These are phyloP conservation scores for Branchinecta lindahli DNA, from an alignment of 1,140 invertebrate genomes.

Conservation along the genomic window DNA sequence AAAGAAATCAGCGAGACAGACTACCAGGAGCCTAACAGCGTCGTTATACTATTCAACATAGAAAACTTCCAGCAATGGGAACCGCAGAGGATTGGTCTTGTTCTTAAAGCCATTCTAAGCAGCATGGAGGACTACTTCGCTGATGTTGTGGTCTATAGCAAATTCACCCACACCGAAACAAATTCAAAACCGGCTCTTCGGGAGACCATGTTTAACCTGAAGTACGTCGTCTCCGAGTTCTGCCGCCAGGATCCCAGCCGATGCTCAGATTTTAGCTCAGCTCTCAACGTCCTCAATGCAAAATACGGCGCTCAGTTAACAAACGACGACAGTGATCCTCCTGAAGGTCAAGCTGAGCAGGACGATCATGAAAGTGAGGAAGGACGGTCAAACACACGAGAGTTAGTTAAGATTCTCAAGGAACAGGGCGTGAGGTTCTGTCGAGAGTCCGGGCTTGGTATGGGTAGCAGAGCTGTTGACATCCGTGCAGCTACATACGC, in stretches of 20 bases:
- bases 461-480: background rate
- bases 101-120: background rate
- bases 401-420: background rate
- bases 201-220: slow-evolving; percentile 6
- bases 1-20: slow-evolving; percentile 5
- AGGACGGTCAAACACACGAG: background rate
- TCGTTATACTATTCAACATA: slow-evolving; percentile 2
- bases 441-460: background rate
- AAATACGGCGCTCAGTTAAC: slow-evolving; percentile 4
- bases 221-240: slow-evolving; percentile 14
- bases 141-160: background rate
- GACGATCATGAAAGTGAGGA: background rate
- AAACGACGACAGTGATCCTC: background rate
- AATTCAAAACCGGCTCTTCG: background rate
- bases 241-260: slow-evolving; percentile 9
- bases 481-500: background rate
- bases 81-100: slow-evolving; percentile 5
- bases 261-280: slow-evolving; percentile 12
- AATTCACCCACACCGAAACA: slow-evolving; percentile 7
- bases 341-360: background rate
- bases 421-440: background rate
- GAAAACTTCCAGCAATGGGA: slow-evolving; percentile 10
- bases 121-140: slow-evolving; percentile 12
- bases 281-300: background rate
- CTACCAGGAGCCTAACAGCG: background rate